A percentile compares a stretch with the other conserved stretches of the same genome.
Evolutionary conservation across 2,113 vertebrate genomes (phyloP).

Genomic region (Hippoglossus stenolepis): DNA sequence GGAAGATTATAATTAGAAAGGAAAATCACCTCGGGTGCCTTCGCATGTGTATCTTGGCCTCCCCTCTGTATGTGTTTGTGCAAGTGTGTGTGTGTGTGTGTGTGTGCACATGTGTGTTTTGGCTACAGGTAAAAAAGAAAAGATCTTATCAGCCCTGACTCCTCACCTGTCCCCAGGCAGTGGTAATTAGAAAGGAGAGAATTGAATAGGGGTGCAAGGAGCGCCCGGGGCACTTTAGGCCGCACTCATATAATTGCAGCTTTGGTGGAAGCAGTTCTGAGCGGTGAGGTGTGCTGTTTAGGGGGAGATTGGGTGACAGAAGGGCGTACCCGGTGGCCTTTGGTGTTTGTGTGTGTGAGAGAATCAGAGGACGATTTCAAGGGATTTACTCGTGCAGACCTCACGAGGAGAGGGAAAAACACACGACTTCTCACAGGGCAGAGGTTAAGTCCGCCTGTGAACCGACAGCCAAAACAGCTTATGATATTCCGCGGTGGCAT

Average conservation of each 20-base stretch:
- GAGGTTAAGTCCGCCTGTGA: conserved; percentile 78
- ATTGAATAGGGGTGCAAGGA: conserved; percentile 85
- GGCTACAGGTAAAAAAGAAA: conserved; percentile 87
- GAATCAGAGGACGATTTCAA: conserved; percentile 47
- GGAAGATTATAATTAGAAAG: conserved; percentile 87
- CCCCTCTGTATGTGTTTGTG: conserved; percentile 46
- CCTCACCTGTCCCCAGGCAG: conserved; percentile 89
- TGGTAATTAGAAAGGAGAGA: conserved; percentile 91
- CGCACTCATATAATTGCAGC: conserved; percentile 88
- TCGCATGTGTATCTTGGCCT: conserved; percentile 45
- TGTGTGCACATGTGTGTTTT: conserved; percentile 69
- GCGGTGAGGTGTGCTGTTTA: conserved; percentile 84
- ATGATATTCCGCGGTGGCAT: conserved; percentile 39
- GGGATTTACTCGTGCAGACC: conserved; percentile 69
- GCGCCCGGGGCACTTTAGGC: conserved; percentile 82
- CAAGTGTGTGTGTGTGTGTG: conserved; percentile 63
- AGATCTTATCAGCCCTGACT: conserved; percentile 90
- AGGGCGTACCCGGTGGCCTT: conserved; percentile 75
- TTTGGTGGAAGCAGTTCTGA: conserved; percentile 88
- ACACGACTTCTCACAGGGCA: conserved; percentile 53
- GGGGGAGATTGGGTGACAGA: conserved; percentile 85
- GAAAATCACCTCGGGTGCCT: conserved; percentile 78
- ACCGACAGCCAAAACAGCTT: conserved; percentile 68
- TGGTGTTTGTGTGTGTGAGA: conserved; percentile 49
- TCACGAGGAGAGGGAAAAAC: conserved; percentile 54